These are phyloP conservation scores for Bubo bubo DNA, from an alignment of 2,113 vertebrate genomes.

Conservation along the genomic window DNA sequence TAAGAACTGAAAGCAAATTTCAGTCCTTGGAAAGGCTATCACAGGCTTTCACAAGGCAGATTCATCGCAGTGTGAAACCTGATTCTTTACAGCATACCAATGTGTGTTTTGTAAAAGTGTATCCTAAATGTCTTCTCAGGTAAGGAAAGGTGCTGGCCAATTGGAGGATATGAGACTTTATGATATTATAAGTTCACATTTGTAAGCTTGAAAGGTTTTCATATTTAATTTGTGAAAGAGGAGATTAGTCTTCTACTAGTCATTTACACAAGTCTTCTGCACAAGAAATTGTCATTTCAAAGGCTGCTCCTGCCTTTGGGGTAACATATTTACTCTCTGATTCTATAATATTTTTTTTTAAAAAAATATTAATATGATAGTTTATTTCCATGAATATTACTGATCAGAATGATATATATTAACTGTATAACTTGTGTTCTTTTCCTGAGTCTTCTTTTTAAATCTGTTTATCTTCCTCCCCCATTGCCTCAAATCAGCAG, in stretches of 20 bases:
- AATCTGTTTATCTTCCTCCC: background rate
- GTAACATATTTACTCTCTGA: background rate
- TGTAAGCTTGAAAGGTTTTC: background rate
- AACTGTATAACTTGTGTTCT: background rate
- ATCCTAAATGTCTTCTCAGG: background rate
- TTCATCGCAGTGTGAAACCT: background rate
- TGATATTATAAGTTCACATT: background rate
- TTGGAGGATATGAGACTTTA: background rate
- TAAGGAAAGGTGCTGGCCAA: background rate
- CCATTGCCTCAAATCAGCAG: background rate
- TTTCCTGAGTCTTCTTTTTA: background rate
- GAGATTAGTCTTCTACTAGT: background rate
- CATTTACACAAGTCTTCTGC: background rate
- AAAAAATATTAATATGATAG: background rate
- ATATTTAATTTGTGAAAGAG: background rate
- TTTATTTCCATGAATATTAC: background rate
- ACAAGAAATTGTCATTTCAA: background rate
- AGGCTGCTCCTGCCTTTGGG: background rate
- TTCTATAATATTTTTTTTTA: background rate
- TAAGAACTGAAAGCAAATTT: background rate
- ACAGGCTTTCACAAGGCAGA: background rate
- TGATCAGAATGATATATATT: background rate
- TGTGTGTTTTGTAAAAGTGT: background rate
- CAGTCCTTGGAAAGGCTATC: background rate
- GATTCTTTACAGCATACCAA: background rate